phyloP scores from a whole-genome alignment of 2,888 invertebrate genomes.

The Pachliopta kotzebuea region DNA sequence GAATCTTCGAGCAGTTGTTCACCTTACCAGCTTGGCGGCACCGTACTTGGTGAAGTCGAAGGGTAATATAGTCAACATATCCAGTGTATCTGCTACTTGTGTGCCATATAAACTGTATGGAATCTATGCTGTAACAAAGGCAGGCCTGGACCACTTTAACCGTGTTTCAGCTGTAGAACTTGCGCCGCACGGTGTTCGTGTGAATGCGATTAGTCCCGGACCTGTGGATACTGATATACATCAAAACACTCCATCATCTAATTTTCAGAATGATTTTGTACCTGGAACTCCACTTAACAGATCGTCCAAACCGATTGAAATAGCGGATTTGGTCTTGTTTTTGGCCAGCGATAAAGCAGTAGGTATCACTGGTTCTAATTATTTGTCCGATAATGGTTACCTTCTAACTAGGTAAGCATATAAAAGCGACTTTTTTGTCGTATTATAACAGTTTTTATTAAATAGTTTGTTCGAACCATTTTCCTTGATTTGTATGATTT shows the following conservation, averaged over 20 bases:
- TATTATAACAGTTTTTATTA: not conserved
- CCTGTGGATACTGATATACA: constrained; percentile 41
- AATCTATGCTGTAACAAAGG: constrained; percentile 35
- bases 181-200: constrained; percentile 79
- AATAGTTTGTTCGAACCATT: no score
- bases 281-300: constrained; percentile 31
- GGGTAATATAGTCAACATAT: constrained; percentile 42
- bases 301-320: constrained; percentile 37
- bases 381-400: constrained; percentile 37
- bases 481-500: not conserved
- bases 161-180: constrained; percentile 84
- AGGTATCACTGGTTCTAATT: constrained; percentile 40
- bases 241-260: constrained; percentile 25
- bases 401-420: constrained; percentile 5
- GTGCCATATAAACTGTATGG: constrained; percentile 4
- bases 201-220: constrained; percentile 83
- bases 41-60: constrained; percentile 41
- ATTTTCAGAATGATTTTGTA: constrained; percentile 1
- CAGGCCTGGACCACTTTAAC: constrained; percentile 85
- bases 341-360: constrained; percentile 39
- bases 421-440: not conserved
- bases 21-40: constrained; percentile 37
- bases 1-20: constrained; percentile 40
- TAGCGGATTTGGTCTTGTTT: constrained; percentile 41
- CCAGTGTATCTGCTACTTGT: constrained; percentile 32